Evolutionary conservation across 1,140 invertebrate species (phyloP).

Genomic region (Diuraphis noxia): DNA sequence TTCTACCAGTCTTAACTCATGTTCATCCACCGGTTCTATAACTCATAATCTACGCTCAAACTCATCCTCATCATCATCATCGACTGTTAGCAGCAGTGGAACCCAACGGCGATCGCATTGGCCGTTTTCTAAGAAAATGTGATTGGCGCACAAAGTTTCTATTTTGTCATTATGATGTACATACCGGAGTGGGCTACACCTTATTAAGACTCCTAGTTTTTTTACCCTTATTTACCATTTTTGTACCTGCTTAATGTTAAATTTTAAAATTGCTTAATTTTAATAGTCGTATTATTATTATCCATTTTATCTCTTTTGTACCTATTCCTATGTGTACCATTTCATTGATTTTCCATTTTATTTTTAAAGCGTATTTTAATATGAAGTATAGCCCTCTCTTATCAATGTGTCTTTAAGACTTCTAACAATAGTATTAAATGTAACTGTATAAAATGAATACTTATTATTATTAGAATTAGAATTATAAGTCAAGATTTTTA

Average conservation of each 20-base stretch:
- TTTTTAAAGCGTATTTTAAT: neutral
- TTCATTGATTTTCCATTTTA: neutral
- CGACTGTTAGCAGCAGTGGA: constrained; percentile 57
- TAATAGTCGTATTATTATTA: neutral
- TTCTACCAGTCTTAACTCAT: constrained; percentile 62
- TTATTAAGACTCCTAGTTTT: neutral
- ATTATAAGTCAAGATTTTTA: neutral
- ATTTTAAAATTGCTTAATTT: neutral
- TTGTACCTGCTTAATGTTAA: constrained; percentile 24
- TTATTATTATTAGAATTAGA: constrained; percentile 12
- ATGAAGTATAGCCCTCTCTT: constrained; percentile 12
- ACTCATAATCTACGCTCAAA: constrained; percentile 62
- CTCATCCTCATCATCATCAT: constrained; percentile 59
- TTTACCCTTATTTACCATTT: constrained; percentile 28
- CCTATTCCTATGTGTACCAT: neutral
- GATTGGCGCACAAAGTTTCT: neutral
- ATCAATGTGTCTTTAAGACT: constrained; percentile 3
- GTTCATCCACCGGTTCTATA: constrained; percentile 60
- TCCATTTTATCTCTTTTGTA: neutral
- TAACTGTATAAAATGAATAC: neutral
- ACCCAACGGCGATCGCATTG: constrained; percentile 60
- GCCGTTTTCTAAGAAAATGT: constrained; percentile 61
- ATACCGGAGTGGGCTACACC: neutral
- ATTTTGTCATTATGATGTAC: neutral
- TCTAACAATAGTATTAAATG: constrained; percentile 2